These are phyloP conservation scores for Leucophora obtusa DNA, from an alignment of 2,888 invertebrate genomes.

Conservation along the genomic window DNA sequence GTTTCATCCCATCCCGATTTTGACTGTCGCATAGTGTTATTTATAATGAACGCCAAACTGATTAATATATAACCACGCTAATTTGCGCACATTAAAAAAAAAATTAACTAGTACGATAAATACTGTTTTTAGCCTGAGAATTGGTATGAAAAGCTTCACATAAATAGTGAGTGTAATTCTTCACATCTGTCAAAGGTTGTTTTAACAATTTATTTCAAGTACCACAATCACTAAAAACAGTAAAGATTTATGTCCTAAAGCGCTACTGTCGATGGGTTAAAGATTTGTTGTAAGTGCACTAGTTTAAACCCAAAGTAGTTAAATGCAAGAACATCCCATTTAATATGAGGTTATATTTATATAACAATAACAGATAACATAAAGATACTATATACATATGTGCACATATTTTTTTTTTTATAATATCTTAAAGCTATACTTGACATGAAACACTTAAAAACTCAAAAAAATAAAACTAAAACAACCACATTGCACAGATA, in stretches of 20 bases:
- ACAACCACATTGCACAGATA: not conserved
- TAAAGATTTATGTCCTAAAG: constrained; percentile 1
- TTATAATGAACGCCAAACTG: too few relatives aligned
- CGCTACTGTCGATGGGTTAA: not conserved
- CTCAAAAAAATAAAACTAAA: not conserved
- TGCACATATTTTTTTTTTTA: constrained; percentile 1
- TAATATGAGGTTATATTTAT: constrained; percentile 7
- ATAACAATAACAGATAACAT: constrained; percentile 17
- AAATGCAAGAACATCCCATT: not conserved
- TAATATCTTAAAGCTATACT: constrained; percentile 47
- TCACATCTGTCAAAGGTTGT: constrained; percentile 30
- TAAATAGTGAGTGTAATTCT: not conserved
- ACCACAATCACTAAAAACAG: constrained; percentile 5
- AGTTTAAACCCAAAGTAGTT: not conserved
- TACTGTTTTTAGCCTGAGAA: too few relatives aligned
- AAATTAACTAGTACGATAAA: too few relatives aligned
- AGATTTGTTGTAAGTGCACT: not conserved
- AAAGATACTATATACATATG: not conserved
- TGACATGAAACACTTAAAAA: constrained; percentile 52
- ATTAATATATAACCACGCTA: too few relatives aligned
- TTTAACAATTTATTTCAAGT: constrained; percentile 42
- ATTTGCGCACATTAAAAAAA: too few relatives aligned
- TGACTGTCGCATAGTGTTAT: too few relatives aligned
- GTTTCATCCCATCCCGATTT: too few relatives aligned
- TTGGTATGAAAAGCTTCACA: too few relatives aligned